Percentiles rank a stretch among this genome's conserved stretches.
phyloP scores from a whole-genome alignment of 2,888 invertebrate species.

The Morpho helenor region DNA sequence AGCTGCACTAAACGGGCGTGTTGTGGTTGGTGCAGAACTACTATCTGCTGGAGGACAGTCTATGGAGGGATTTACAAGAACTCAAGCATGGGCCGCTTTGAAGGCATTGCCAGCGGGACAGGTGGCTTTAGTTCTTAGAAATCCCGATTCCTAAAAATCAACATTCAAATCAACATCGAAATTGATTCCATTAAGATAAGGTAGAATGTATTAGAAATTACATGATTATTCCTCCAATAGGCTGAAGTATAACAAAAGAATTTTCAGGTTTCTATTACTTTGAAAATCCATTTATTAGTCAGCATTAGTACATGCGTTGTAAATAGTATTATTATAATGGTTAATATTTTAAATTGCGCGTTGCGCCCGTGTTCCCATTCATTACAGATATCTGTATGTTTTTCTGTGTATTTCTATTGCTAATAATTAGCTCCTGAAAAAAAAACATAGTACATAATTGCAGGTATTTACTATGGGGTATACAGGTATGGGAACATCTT shows the following conservation, averaged over 20 bases:
- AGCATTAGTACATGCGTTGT: slow-evolving; percentile 27
- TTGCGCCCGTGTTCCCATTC: too few relatives aligned
- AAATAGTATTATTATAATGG: slow-evolving; percentile 21
- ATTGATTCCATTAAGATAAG: too few relatives aligned
- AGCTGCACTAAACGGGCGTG: slow-evolving; percentile 90
- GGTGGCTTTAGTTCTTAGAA: slow-evolving; percentile 80
- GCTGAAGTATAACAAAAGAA: slow-evolving; percentile 1
- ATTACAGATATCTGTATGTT: too few relatives aligned
- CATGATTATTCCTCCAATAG: neutral
- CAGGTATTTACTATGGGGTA: too few relatives aligned
- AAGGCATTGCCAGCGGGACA: slow-evolving; percentile 93
- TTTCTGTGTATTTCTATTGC: too few relatives aligned
- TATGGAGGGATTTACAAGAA: slow-evolving; percentile 91
- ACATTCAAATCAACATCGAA: neutral
- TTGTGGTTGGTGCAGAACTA: slow-evolving; percentile 93
- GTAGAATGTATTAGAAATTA: too few relatives aligned
- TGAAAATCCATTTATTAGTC: slow-evolving; percentile 14
- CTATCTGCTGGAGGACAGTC: slow-evolving; percentile 89
- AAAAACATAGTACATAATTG: too few relatives aligned
- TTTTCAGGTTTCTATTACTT: neutral
- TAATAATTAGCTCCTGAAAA: too few relatives aligned
- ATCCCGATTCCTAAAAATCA: slow-evolving; percentile 36
- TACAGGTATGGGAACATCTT: too few relatives aligned
- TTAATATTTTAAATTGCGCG: slow-evolving; percentile 1
- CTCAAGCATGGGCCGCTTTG: slow-evolving; percentile 96